Evolutionary conservation across 2,113 vertebrate species (phyloP).

Genomic region (Phyllostomus hastatus): DNA sequence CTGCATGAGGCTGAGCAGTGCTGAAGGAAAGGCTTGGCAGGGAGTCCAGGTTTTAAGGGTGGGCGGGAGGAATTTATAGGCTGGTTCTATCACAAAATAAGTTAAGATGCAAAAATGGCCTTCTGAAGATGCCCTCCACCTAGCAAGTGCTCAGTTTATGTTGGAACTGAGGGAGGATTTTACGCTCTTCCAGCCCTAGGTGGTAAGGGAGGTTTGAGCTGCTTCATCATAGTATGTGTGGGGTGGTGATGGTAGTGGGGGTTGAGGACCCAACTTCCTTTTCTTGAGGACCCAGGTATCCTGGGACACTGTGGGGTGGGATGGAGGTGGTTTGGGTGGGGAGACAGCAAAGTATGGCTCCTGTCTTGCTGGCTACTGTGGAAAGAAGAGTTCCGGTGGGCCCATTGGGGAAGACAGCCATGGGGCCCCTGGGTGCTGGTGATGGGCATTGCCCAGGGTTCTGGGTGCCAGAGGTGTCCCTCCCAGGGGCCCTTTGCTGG

Average conservation of each 20-base stretch:
- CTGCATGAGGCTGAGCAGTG: neutral
- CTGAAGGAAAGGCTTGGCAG: neutral
- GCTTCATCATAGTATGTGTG: neutral
- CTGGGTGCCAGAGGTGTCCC: neutral
- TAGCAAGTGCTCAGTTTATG: too few species aligned
- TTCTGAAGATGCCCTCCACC: neutral
- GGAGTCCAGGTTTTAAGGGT: neutral
- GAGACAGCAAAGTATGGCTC: neutral
- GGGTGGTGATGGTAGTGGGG: neutral
- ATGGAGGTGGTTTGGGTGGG: neutral
- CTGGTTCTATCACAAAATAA: neutral
- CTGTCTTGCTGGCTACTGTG: neutral
- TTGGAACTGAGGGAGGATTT: neutral
- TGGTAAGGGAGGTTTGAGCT: neutral
- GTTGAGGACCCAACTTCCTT: neutral
- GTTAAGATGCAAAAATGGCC: neutral
- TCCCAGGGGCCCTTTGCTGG: neutral
- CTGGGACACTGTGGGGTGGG: neutral
- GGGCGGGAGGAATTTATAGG: neutral
- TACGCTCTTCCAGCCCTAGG: neutral
- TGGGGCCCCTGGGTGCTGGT: neutral
- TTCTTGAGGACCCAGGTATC: neutral
- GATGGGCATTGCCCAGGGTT: neutral
- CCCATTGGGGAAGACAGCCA: neutral
- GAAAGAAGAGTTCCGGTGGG: neutral